Evolutionary conservation across 2,113 vertebrate genomes (phyloP), one percentile per base, ranked within the genome.

Genomic region (Oncorhynchus kisutch): DNA sequence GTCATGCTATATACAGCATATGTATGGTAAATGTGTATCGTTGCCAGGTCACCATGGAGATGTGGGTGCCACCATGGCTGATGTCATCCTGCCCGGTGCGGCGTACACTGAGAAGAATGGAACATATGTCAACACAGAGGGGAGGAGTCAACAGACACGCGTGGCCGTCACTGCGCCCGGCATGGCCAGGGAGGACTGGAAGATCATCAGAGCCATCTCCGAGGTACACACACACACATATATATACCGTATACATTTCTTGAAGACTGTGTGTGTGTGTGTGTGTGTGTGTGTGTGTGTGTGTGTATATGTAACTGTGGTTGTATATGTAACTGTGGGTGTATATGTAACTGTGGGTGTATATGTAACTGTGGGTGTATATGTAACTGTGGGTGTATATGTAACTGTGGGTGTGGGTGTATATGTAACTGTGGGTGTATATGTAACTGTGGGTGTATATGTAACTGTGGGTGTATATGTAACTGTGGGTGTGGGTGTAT

Each of bases 101-200:
- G 98, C 98, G 0, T 99, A 98, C 85, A 99, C 98, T 2, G 98
- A 99, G 91, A 99, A 99, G 82, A 89, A 91, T 0, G 94, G 88
- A 75, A 99, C 98, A 0, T 99, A 99, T 0, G 96, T 99, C 62
- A 99, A 99, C 85, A 99, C 96, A 0, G 98, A 99, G 87, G 98
- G 97, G 5, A 88, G 98, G 80, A 96, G 97, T 78, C 97, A 99
- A 72, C 95, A 97, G 87, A 99, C 97, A 25, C 92, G 93, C 79
- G 79, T 96, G 76, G 98, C 98, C 0, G 96, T 99, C 71, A 98
- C 95, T 0, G 90, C 97, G 3, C 98, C 98, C 0, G 98, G 97
- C 24, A 85, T 96, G 91, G 97, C 98, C 60, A 92, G 98, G 79
- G 98, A 99, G 78, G 98, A 99, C 93, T 99, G 98, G 98, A 98